Evolutionary conservation across 92 coral and sea anemone species (phyloP).

Genomic region (Pocillopora meandrina): DNA sequence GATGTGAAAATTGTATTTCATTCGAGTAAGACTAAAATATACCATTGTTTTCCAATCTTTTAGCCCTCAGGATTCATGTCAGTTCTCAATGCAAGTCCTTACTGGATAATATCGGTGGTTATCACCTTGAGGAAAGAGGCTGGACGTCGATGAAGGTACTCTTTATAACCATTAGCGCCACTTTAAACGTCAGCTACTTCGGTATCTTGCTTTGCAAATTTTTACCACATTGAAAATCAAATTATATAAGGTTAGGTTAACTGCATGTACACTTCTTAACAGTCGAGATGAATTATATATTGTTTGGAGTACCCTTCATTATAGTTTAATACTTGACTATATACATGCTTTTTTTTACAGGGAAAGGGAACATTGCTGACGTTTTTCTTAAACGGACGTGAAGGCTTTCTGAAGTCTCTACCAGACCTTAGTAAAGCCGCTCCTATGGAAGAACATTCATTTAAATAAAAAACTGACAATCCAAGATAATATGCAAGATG

Average conservation of each 20-base stretch:
- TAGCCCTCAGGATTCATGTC: constrained; percentile 76
- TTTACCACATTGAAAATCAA: too few species aligned
- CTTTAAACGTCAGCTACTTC: too few species aligned
- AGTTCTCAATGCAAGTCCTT: constrained; percentile 64
- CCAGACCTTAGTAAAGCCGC: constrained; percentile 70
- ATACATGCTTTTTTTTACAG: constrained; percentile 22
- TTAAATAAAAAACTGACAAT: constrained; percentile 30
- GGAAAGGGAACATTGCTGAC: constrained; percentile 70
- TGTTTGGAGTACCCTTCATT: too few species aligned
- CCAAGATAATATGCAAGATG: not conserved
- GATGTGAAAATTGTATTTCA: too few species aligned
- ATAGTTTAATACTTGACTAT: not conserved
- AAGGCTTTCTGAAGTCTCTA: constrained; percentile 60
- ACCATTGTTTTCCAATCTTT: not conserved
- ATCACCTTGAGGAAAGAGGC: constrained; percentile 72
- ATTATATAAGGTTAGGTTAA: too few species aligned
- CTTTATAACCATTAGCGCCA: not conserved
- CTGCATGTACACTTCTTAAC: too few species aligned
- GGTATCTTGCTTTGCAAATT: too few species aligned
- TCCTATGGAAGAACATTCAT: constrained; percentile 54
- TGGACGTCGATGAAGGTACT: constrained; percentile 68
- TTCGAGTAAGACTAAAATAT: not conserved
- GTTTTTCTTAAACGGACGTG: constrained; percentile 65
- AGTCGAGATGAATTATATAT: too few species aligned
- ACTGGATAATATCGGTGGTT: constrained; percentile 67